phyloP scores from a whole-genome alignment of 2,888 invertebrate species.

The Mantis religiosa region DNA sequence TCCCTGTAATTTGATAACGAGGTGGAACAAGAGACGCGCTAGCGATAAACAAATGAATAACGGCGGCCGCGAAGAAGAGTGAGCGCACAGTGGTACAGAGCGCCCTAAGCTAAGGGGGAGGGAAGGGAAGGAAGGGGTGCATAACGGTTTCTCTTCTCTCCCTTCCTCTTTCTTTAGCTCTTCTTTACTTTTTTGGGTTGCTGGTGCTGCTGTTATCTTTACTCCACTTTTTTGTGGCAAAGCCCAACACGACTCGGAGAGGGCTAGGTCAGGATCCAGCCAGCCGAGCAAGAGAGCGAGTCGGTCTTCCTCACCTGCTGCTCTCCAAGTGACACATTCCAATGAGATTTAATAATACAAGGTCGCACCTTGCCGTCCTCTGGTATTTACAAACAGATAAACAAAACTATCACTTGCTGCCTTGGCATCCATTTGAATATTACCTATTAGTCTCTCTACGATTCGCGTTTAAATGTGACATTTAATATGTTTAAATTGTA shows the following conservation, averaged over 20 bases:
- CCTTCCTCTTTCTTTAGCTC: background rate
- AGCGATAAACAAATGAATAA: background rate
- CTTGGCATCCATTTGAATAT: background rate
- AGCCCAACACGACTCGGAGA: constrained; percentile 12
- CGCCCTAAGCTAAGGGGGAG: background rate
- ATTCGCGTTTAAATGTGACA: too few relatives aligned
- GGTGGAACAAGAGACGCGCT: background rate
- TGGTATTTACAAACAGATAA: background rate
- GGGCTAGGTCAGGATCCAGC: constrained; percentile 25
- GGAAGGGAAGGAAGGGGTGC: background rate
- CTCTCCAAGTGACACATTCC: background rate
- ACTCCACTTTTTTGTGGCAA: background rate
- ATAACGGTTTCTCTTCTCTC: background rate
- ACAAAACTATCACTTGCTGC: background rate
- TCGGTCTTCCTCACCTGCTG: background rate
- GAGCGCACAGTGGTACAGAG: background rate
- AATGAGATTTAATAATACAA: background rate
- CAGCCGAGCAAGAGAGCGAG: background rate
- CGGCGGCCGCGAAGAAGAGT: too few relatives aligned
- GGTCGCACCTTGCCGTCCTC: background rate
- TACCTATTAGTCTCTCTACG: too few relatives aligned
- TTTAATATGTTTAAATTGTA: too few relatives aligned
- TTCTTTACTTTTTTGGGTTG: background rate
- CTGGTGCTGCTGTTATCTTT: background rate
- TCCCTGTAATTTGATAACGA: background rate